Evolutionary conservation across 2,113 vertebrate species (phyloP).

Genomic region (Caloenas nicobarica): DNA sequence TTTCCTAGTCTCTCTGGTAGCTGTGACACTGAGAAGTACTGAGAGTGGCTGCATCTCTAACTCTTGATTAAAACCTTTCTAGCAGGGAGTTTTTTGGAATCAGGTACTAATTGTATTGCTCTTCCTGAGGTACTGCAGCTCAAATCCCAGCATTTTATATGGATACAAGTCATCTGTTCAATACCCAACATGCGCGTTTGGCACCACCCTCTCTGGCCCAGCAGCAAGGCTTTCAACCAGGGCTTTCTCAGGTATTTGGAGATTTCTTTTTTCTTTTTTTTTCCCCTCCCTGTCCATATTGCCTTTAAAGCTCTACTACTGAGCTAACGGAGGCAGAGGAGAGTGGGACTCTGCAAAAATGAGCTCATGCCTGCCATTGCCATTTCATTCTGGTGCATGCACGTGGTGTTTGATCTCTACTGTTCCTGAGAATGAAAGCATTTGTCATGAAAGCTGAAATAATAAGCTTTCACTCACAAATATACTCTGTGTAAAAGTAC

Average conservation of each 20-base stretch:
- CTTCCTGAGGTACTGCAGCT: conserved; percentile 79
- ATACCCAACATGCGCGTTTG: conserved; percentile 89
- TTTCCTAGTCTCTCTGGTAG: not conserved
- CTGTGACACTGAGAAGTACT: not conserved
- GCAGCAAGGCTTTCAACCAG: conserved; percentile 95
- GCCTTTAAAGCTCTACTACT: not conserved
- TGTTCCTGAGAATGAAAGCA: not conserved
- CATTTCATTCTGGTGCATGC: not conserved
- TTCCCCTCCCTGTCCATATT: rapidly evolving
- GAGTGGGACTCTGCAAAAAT: not conserved
- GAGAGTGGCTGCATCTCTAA: not conserved
- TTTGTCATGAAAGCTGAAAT: not conserved
- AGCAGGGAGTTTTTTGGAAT: not conserved
- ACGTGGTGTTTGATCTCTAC: not conserved
- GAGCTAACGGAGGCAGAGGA: not conserved
- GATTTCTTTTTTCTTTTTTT: not conserved
- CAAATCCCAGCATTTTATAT: conserved; percentile 98
- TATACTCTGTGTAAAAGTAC: not conserved
- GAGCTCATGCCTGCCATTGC: not conserved
- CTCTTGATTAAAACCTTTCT: not conserved
- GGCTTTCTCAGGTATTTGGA: conserved; percentile 91
- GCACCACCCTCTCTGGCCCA: conserved; percentile 92
- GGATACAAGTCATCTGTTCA: conserved; percentile 98
- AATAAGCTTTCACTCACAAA: not conserved
- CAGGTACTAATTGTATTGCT: conserved; percentile 20